Evolutionary conservation across 2,888 invertebrate genomes (phyloP).

Genomic region (Anorthoa munda): DNA sequence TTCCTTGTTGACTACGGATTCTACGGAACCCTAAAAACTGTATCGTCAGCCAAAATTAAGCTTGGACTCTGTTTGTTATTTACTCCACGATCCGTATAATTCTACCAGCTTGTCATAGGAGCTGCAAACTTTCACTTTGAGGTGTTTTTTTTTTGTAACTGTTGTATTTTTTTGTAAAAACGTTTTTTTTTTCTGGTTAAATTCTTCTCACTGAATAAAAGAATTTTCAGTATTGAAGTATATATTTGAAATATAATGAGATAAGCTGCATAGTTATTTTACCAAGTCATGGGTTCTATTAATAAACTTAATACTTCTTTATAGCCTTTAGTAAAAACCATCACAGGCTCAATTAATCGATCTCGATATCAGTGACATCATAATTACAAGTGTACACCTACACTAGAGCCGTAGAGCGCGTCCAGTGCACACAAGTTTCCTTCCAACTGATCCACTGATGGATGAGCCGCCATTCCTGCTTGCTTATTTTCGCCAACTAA

Average conservation of each 20-base stretch:
- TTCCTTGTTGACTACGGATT: too few relatives aligned
- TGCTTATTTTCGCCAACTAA: conserved; percentile 71
- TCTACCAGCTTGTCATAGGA: conserved; percentile 9
- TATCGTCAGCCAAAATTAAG: not conserved
- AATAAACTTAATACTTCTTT: not conserved
- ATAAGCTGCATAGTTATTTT: not conserved
- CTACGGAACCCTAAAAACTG: too few relatives aligned
- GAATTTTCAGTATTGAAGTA: not conserved
- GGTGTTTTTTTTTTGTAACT: too few relatives aligned
- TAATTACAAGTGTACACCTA: conserved; percentile 44
- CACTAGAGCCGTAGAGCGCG: conserved; percentile 34
- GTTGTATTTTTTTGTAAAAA: too few relatives aligned
- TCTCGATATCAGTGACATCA: conserved; percentile 49
- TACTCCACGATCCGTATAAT: not conserved
- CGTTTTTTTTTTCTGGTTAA: not conserved
- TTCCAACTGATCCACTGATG: conserved; percentile 58
- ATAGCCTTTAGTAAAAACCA: conserved; percentile 28
- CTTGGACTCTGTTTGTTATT: not conserved
- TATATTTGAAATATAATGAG: too few relatives aligned
- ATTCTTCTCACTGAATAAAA: not conserved
- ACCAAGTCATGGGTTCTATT: not conserved
- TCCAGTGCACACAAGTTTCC: conserved; percentile 64
- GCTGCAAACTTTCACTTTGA: too few relatives aligned
- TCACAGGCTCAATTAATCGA: conserved; percentile 52
- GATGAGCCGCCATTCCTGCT: conserved; percentile 54